Evolutionary conservation across 2,797 vertebrate genomes (phyloP).

Genomic region (Rhodeus uyekii): DNA sequence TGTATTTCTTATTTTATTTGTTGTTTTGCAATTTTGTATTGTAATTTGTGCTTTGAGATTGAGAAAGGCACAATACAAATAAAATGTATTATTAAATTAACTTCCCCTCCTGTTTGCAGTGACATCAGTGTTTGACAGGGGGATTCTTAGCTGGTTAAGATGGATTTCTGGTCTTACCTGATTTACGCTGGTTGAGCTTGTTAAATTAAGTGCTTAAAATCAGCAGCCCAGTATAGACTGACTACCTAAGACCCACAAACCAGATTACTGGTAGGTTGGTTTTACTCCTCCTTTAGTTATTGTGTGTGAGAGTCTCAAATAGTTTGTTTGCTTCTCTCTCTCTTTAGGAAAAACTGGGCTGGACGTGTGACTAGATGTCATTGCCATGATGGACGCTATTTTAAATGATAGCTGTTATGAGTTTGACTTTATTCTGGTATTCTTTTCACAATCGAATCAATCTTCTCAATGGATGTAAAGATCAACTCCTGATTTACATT

Average conservation of each 20-base stretch:
- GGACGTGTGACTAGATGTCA: conserved; percentile 26
- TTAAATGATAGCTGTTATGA: conserved; percentile 51
- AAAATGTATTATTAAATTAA: no score
- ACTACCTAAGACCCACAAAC: neutral
- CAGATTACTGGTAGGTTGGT: no score
- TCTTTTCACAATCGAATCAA: neutral
- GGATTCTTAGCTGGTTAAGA: no score
- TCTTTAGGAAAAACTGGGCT: conserved; percentile 33
- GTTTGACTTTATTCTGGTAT: neutral
- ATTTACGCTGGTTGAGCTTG: neutral
- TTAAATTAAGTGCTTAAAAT: neutral
- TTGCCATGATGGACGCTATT: conserved; percentile 41
- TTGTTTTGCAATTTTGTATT: no score
- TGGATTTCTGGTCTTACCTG: neutral
- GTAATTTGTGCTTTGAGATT: no score
- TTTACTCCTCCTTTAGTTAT: neutral
- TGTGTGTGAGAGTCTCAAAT: neutral
- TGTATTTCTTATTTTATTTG: no score
- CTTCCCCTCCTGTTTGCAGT: no score
- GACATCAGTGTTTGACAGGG: no score
- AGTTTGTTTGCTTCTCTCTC: conserved; percentile 7
- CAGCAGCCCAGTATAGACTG: neutral
- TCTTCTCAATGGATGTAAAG: neutral
- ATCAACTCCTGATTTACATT: neutral
- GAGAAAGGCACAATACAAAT: no score